Evolutionary conservation across 1,140 invertebrate genomes (phyloP), one percentile per base, ranked within the genome.

Genomic region (Gryon sp.): DNA sequence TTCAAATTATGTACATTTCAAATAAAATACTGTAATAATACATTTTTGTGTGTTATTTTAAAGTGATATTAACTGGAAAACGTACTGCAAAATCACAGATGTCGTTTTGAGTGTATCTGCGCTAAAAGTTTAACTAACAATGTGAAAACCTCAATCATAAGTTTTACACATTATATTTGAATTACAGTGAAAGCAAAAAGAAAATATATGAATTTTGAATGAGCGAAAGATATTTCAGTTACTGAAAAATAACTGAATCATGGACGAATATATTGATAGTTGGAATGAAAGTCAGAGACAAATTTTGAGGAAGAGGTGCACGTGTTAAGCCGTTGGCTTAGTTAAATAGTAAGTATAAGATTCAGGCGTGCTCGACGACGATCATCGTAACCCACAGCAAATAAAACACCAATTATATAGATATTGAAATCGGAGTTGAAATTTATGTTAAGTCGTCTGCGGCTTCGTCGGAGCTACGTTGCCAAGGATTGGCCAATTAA

Each of bases 341-440:
- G 72, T 68, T 75, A 75, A 75, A 75, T 32, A 66, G 60, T 41
- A 16, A 68, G 63, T 63, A 40, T 63, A 78, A 73, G 69, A 70
- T 69, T 75, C 59, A 78, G 68, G 14, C 14, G 36, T 16, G 36
- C 41, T 19, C 34, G 48, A 59, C 26, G 53, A 76, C 59, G 40
- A 18, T 30, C 32, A 28, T 28, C 53, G 43, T 72, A 60, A 76
- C 66, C 66, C 8, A n/a, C 30, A 24, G 22, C 16, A 70, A 74
- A 78, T 80, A 76, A 76, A 76, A 73, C 66, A 65, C 55, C 72
- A 78, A 80, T 81, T 81, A 81, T n/a, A n/a, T 66, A 80, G 80
- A 81, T 81, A 81, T 80, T 81, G 80, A 79, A 81, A 81, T 81
- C 63, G 63, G 43, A 72, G 74, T 34, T 52, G 62, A 68, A 81